Evolutionary conservation across 2,113 vertebrate species (phyloP).

Genomic region (Peromyscus californicus): DNA sequence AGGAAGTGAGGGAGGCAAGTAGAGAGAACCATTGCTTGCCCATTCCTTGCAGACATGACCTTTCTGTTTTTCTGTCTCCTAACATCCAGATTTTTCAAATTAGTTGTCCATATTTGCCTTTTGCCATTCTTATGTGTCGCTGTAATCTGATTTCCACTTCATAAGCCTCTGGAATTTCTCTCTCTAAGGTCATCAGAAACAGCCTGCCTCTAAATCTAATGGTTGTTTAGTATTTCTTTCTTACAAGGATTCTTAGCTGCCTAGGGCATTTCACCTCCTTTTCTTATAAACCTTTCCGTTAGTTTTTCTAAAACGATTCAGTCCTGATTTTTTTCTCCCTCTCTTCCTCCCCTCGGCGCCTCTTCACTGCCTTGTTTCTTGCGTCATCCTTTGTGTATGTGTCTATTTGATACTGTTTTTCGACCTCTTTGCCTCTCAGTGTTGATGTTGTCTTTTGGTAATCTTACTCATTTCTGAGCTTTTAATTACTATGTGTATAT

Average conservation of each 20-base stretch:
- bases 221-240: background rate
- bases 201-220: background rate
- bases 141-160: background rate
- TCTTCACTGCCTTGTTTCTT: conserved; percentile 4
- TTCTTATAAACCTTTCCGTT: background rate
- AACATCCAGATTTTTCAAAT: background rate
- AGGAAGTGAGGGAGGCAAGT: background rate
- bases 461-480: background rate
- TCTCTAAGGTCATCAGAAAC: background rate
- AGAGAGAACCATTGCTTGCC: background rate
- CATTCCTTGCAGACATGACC: background rate
- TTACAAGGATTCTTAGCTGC: background rate
- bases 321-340: background rate
- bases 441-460: background rate
- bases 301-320: background rate
- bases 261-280: background rate
- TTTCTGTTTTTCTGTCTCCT: background rate
- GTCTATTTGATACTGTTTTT: background rate
- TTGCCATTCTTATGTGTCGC: background rate
- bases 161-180: background rate
- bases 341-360: background rate
- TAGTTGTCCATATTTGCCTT: background rate
- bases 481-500: background rate
- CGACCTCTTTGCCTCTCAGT: conserved; percentile 5
- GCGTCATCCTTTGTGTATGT: background rate